Conservation (phyloP, 2,888 invertebrate species). For the Amblyteles armatorius region DNA sequence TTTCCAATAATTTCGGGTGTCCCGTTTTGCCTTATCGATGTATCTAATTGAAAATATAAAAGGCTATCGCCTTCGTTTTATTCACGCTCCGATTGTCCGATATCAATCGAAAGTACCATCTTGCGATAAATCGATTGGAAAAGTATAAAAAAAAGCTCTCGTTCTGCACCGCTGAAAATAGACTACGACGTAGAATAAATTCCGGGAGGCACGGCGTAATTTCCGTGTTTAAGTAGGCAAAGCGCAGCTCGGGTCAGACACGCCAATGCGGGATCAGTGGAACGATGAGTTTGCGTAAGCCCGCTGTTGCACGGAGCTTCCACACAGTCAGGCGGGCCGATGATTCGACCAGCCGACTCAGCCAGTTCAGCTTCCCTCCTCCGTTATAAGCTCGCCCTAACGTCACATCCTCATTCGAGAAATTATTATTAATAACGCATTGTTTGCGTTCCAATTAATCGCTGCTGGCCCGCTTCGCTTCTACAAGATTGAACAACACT, state of each 20-base stretch:
- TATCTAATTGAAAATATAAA: too few species aligned
- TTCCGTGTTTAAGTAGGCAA: conserved; percentile 50
- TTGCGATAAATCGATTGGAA: not conserved
- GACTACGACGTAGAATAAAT: not conserved
- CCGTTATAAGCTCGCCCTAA: conserved; percentile 51
- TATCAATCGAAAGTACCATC: too few species aligned
- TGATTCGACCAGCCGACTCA: not conserved
- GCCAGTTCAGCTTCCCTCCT: conserved; percentile 39
- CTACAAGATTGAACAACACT: not conserved
- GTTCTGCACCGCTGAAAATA: not conserved
- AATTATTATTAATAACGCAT: conserved; percentile 77
- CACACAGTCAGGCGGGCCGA: not conserved
- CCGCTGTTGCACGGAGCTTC: not conserved
- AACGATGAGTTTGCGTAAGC: conserved; percentile 49
- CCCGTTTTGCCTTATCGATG: too few species aligned
- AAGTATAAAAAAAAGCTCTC: not conserved
- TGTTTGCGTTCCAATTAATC: conserved; percentile 76
- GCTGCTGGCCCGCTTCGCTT: conserved; percentile 1
- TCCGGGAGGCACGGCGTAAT: conserved; percentile 3
- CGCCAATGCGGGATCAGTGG: conserved; percentile 31
- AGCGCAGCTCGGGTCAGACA: conserved; percentile 47
- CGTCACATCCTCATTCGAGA: conserved; percentile 81
- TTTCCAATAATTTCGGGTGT: too few species aligned
- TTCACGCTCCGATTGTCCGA: too few species aligned
- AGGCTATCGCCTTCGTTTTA: too few species aligned